Evolutionary conservation across 1,140 invertebrate species (phyloP).

Genomic region (Calephelis virginiensis): DNA sequence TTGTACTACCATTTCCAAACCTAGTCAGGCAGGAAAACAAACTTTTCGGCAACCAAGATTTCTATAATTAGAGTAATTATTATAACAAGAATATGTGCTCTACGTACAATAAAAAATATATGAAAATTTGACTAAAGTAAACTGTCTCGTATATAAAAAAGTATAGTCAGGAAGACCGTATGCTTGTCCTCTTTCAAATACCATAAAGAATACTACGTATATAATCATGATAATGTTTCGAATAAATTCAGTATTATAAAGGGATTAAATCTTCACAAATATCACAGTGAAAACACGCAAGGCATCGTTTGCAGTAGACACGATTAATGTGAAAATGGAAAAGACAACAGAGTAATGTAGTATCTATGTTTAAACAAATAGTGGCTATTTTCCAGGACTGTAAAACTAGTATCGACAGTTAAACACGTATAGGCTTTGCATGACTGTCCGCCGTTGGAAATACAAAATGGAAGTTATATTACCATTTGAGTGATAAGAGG

Average conservation of each 20-base stretch:
- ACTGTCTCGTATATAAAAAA: too few relatives aligned
- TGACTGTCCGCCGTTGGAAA: slow-evolving; percentile 50
- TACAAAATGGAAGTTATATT: slow-evolving; percentile 55
- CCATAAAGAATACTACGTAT: slow-evolving; percentile 1
- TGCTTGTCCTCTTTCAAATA: too few relatives aligned
- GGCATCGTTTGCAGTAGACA: slow-evolving; percentile 52
- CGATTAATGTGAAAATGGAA: slow-evolving; percentile 35
- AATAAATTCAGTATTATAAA: slow-evolving; percentile 62
- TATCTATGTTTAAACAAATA: slow-evolving; percentile 13
- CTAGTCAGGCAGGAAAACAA: too few relatives aligned
- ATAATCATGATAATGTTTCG: slow-evolving; percentile 53
- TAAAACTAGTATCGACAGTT: slow-evolving; percentile 33
- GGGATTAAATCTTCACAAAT: slow-evolving; percentile 67
- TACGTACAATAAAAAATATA: too few relatives aligned
- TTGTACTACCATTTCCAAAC: too few relatives aligned
- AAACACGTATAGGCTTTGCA: slow-evolving; percentile 37
- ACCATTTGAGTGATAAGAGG: slow-evolving; percentile 39
- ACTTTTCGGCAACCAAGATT: too few relatives aligned
- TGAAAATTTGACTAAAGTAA: too few relatives aligned
- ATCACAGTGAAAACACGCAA: slow-evolving; percentile 69
- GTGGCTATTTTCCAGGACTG: slow-evolving; percentile 18
- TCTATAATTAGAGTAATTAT: too few relatives aligned
- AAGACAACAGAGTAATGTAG: slow-evolving; percentile 15
- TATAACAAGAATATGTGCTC: too few relatives aligned
- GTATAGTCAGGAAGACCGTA: too few relatives aligned